phyloP scores from a whole-genome alignment of 2,113 vertebrate species.

The Calonectris borealis region DNA sequence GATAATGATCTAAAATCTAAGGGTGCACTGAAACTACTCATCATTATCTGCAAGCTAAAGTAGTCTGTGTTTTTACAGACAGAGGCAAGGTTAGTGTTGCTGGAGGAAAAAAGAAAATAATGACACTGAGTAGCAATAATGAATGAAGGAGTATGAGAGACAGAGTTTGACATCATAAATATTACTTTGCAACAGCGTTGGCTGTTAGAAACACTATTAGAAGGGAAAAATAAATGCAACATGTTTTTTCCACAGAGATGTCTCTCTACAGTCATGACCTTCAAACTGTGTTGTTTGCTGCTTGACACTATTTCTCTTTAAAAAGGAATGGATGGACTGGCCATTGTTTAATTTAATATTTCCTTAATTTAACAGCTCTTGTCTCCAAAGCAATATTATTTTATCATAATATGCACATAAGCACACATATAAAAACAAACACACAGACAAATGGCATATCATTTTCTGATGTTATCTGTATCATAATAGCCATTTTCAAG shows the following conservation, averaged over 20 bases:
- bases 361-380: not conserved
- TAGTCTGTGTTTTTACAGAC: not conserved
- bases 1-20: not conserved
- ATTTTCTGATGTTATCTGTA: not conserved
- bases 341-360: not conserved
- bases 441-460: not conserved
- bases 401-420: not conserved
- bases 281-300: not conserved
- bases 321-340: not conserved
- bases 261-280: not conserved
- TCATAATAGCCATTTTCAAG: not conserved
- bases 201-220: not conserved
- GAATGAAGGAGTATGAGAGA: not conserved
- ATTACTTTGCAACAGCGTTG: not conserved
- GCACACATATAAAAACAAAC: not conserved
- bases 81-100: not conserved
- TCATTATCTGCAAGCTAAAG: not conserved
- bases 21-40: not conserved
- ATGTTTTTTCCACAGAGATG: not conserved
- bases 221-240: not conserved
- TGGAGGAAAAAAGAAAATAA: not conserved
- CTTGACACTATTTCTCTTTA: not conserved
- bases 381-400: not conserved
- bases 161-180: constrained; percentile 11
- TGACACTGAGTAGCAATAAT: not conserved